phyloP scores from a whole-genome alignment of 2,113 vertebrate genomes.

The Antechinus flavipes region DNA sequence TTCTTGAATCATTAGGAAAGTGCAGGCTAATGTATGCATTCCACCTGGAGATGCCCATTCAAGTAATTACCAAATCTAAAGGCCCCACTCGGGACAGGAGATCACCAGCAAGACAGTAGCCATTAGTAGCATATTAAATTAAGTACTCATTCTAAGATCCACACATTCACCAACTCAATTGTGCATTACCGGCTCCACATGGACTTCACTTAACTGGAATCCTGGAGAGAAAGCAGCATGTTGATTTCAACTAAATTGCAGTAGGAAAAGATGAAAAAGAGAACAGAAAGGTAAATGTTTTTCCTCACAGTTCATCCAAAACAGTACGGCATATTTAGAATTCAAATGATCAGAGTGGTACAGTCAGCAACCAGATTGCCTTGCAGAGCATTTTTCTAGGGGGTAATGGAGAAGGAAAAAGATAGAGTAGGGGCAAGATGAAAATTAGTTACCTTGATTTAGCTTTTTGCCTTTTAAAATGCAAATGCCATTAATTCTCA shows the following conservation, averaged over 20 bases:
- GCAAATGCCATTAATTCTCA: neutral
- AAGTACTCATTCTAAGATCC: slow-evolving; percentile 67
- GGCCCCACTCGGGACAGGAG: slow-evolving; percentile 51
- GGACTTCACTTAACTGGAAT: slow-evolving; percentile 60
- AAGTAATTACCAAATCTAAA: slow-evolving; percentile 74
- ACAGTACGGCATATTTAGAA: neutral
- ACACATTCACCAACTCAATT: slow-evolving; percentile 71
- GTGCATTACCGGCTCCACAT: slow-evolving; percentile 43
- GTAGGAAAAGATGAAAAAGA: slow-evolving; percentile 40
- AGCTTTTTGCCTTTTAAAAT: neutral
- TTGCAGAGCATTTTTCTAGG: neutral
- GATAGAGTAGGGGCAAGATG: neutral
- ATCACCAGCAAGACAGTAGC: slow-evolving; percentile 75
- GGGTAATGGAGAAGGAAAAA: neutral
- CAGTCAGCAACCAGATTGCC: neutral
- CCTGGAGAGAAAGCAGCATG: slow-evolving; percentile 33
- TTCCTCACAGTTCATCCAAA: neutral
- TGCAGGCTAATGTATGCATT: slow-evolving; percentile 71
- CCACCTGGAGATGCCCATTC: slow-evolving; percentile 76
- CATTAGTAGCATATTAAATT: slow-evolving; percentile 77
- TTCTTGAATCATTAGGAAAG: slow-evolving; percentile 61
- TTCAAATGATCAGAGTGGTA: neutral
- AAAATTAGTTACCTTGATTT: neutral
- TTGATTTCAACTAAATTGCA: slow-evolving; percentile 37
- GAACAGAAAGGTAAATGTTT: accelerated